Percentiles rank a stretch among this genome's conserved stretches.
These are phyloP conservation scores for Dynastes tityus DNA, from an alignment of 2,888 invertebrate species.

Conservation along the genomic window DNA sequence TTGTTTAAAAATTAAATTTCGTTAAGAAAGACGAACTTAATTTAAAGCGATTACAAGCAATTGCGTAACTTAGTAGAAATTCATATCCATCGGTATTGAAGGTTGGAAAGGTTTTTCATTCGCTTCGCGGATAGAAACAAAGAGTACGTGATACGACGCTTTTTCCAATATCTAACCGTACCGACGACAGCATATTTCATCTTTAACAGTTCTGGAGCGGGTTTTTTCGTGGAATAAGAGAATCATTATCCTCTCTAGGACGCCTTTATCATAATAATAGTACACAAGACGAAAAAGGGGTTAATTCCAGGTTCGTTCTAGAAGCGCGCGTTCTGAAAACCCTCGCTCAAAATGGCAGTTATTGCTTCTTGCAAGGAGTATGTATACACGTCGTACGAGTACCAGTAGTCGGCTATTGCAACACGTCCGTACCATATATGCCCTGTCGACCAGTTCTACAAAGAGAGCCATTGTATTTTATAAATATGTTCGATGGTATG, in stretches of 20 bases:
- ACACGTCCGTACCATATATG: conserved; percentile 39
- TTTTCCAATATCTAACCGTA: conserved; percentile 6
- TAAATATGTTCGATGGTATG: conserved; percentile 34
- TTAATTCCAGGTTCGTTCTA: conserved; percentile 34
- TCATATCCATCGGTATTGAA: conserved; percentile 3
- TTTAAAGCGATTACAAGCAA: too few species aligned
- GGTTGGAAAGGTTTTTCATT: neutral
- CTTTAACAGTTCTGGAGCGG: conserved; percentile 30
- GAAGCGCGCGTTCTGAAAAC: conserved; percentile 44
- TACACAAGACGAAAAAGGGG: conserved; percentile 30
- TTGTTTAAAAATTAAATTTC: too few species aligned
- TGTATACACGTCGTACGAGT: conserved; percentile 31
- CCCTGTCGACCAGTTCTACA: conserved; percentile 26
- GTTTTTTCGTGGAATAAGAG: conserved; percentile 29
- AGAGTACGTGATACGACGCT: neutral
- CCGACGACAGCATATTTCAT: conserved; percentile 29
- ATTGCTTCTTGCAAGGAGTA: conserved; percentile 33
- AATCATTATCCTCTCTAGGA: conserved; percentile 33
- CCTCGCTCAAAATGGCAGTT: conserved; percentile 35
- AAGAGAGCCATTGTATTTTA: conserved; percentile 39
- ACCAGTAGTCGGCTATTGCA: neutral
- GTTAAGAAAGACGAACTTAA: too few species aligned
- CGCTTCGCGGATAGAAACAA: neutral
- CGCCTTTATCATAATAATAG: conserved; percentile 29
- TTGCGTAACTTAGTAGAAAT: conserved; percentile 5